These are phyloP conservation scores for Odontamblyopus rebecca DNA, from an alignment of 2,797 vertebrate species.

Conservation along the genomic window DNA sequence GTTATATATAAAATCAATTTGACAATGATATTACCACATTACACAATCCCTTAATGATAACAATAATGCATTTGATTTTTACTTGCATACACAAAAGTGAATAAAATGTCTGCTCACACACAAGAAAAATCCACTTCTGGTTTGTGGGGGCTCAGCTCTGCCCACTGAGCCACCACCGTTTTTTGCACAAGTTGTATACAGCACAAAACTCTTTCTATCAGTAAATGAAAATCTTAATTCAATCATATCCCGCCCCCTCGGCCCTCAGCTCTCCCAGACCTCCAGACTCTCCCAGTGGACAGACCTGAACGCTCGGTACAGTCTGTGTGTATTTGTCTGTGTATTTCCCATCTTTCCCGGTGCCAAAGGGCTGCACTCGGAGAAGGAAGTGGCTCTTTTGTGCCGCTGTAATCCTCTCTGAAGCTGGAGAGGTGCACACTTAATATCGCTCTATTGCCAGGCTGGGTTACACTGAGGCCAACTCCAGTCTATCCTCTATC, in stretches of 20 bases:
- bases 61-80: too few relatives aligned
- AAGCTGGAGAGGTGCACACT: constrained; percentile 42
- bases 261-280: constrained; percentile 6
- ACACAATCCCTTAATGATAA: too few relatives aligned
- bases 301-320: constrained; percentile 26
- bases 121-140: background rate
- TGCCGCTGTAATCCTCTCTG: constrained; percentile 50
- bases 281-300: constrained; percentile 23
- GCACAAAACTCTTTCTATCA: constrained; percentile 22
- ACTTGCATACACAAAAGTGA: too few relatives aligned
- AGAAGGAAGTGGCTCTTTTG: constrained; percentile 53
- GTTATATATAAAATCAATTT: too few relatives aligned
- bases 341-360: constrained; percentile 24
- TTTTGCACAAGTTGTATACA: background rate
- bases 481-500: constrained; percentile 20
- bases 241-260: constrained; percentile 5
- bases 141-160: background rate
- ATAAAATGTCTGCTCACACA: too few relatives aligned
- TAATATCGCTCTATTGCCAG: constrained; percentile 39
- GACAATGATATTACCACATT: too few relatives aligned
- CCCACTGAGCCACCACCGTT: background rate
- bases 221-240: constrained; percentile 30
- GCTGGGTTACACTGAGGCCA: constrained; percentile 27
- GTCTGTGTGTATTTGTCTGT: constrained; percentile 17
- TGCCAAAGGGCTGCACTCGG: constrained; percentile 28